Conservation (phyloP, 2,888 invertebrate genomes). For the Hypercompe scribonia region DNA sequence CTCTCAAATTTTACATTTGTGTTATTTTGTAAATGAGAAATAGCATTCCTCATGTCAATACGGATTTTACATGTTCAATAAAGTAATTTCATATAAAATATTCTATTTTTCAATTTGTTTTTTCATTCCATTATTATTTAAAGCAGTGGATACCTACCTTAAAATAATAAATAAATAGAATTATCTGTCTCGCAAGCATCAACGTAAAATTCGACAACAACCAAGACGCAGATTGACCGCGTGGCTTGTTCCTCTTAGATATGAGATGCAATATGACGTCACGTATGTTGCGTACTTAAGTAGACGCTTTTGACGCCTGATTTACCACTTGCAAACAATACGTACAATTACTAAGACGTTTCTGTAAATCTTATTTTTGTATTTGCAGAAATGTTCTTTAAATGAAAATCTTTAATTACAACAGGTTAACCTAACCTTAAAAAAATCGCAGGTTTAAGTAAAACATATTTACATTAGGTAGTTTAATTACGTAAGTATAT, state of each 20-base stretch:
- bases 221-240: neutral
- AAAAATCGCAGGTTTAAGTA: neutral
- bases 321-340: neutral
- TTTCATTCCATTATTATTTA: constrained; percentile 45
- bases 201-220: neutral
- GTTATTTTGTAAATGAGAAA: constrained; percentile 87
- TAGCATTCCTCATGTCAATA: constrained; percentile 88
- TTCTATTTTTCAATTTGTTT: constrained; percentile 68
- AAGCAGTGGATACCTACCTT: constrained; percentile 24
- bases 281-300: neutral
- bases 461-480: neutral
- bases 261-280: neutral
- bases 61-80: constrained; percentile 87
- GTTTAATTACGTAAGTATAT: no score
- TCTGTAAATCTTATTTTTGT: neutral
- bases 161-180: neutral
- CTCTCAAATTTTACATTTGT: constrained; percentile 86
- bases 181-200: neutral
- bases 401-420: no score
- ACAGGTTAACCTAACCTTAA: neutral
- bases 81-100: constrained; percentile 86
- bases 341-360: neutral
- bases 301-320: neutral
- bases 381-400: no score
- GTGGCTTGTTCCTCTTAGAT: neutral